phyloP scores from a whole-genome alignment of 2,113 vertebrate genomes.

The Petrocephalus zakoni region DNA sequence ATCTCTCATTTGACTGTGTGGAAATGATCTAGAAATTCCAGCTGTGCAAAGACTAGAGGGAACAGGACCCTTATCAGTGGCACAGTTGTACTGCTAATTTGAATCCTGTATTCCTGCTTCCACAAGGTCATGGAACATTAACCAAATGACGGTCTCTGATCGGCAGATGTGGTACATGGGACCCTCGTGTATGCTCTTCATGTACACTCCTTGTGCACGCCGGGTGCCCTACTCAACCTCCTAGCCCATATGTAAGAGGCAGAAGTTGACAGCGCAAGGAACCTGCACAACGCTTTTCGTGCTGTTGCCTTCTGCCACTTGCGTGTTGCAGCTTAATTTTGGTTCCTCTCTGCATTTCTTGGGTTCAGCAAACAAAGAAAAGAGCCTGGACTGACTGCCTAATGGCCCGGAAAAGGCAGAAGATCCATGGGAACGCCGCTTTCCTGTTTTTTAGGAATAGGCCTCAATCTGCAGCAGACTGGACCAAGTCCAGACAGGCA shows the following conservation, averaged over 20 bases:
- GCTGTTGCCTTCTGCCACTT: not conserved
- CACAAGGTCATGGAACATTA: not conserved
- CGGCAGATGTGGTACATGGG: not conserved
- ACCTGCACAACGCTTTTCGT: not conserved
- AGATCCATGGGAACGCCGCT: not conserved
- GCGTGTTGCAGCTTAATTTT: not conserved
- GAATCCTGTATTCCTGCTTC: slow-evolving; percentile 3
- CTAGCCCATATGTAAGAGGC: not conserved
- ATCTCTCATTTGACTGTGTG: not conserved
- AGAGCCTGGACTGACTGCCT: not conserved
- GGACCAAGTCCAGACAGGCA: slow-evolving; percentile 1
- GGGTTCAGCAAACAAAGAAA: not conserved
- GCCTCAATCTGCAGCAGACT: slow-evolving; percentile 6
- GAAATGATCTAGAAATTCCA: slow-evolving; percentile 1
- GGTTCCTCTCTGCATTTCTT: slow-evolving; percentile 12
- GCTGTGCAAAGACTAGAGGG: not conserved
- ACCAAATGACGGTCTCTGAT: not conserved
- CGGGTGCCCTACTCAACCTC: not conserved
- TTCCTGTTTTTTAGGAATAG: slow-evolving; percentile 30
- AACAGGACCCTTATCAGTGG: not conserved
- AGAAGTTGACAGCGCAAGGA: not conserved
- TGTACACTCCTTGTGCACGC: not conserved
- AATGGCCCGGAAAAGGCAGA: slow-evolving; percentile 15
- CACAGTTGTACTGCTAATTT: not conserved
- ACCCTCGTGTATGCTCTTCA: not conserved